phyloP scores from a whole-genome alignment of 2,888 invertebrate species.

The Latrodectus hesperus region DNA sequence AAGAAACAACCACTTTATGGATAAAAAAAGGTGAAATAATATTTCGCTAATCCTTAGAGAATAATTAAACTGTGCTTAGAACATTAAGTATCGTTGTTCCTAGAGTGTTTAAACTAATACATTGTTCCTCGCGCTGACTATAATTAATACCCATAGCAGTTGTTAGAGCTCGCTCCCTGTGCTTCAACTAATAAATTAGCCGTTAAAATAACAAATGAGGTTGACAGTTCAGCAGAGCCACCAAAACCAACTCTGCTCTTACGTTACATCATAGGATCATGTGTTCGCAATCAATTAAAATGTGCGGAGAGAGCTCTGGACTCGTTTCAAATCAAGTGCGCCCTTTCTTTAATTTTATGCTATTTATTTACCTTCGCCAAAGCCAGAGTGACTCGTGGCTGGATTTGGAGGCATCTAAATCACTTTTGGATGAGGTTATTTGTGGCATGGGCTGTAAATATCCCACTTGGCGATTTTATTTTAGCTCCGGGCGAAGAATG shows the following conservation, averaged over 20 bases:
- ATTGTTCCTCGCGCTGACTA: too few species aligned
- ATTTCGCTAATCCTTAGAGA: too few species aligned
- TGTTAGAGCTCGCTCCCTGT: too few species aligned
- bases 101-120: too few species aligned
- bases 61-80: too few species aligned
- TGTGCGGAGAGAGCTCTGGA: conserved; percentile 31
- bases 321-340: conserved; percentile 30
- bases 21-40: too few species aligned
- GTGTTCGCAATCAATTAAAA: conserved; percentile 62
- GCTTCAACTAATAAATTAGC: conserved; percentile 31
- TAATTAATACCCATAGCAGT: too few species aligned
- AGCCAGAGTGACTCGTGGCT: neutral
- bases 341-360: conserved; percentile 3
- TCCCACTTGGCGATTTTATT: conserved; percentile 60
- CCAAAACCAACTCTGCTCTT: conserved; percentile 33
- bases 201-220: conserved; percentile 61
- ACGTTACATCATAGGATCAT: conserved; percentile 49
- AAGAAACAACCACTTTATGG: too few species aligned
- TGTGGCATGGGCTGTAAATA: conserved; percentile 50
- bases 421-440: conserved; percentile 62
- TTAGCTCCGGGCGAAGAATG: conserved; percentile 25
- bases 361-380: conserved; percentile 24
- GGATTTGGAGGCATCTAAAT: conserved; percentile 53
- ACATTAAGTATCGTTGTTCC: too few species aligned
- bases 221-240: conserved; percentile 45